phyloP scores from a whole-genome alignment of 2,113 vertebrate genomes.

The Phalacrocorax aristotelis region DNA sequence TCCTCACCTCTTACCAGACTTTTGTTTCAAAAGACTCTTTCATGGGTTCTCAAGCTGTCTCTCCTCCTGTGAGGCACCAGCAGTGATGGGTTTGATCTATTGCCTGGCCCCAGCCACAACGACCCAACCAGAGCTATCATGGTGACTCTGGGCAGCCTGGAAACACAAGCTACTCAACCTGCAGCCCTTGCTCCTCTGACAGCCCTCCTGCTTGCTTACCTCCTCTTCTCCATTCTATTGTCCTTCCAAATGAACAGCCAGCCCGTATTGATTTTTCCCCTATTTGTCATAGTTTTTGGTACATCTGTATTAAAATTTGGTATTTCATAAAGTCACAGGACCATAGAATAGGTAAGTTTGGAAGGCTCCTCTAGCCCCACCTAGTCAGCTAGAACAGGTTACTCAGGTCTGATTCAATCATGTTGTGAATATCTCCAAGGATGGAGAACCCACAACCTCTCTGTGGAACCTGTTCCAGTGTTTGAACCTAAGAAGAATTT shows the following conservation, averaged over 20 bases:
- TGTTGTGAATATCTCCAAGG: not conserved
- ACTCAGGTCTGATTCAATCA: not conserved
- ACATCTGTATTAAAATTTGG: not conserved
- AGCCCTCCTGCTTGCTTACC: not conserved
- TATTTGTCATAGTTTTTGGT: not conserved
- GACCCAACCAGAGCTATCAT: not conserved
- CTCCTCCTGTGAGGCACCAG: not conserved
- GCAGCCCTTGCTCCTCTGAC: not conserved
- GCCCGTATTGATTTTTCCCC: not conserved
- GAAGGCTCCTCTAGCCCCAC: not conserved
- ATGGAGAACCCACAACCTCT: not conserved
- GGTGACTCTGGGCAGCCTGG: not conserved
- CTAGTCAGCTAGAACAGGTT: not conserved
- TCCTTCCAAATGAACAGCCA: not conserved
- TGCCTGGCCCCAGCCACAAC: rapidly evolving
- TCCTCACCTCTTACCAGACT: rapidly evolving
- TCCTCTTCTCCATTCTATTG: not conserved
- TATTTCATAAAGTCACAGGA: not conserved
- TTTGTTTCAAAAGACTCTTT: not conserved
- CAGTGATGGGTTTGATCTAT: not conserved
- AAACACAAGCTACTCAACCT: not conserved
- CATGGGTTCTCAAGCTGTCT: not conserved
- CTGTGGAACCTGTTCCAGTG: not conserved
- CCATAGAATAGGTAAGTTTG: not conserved
- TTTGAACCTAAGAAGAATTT: not conserved